Conservation (phyloP, 1,140 invertebrate species). For the Anadara kagoshimensis region DNA sequence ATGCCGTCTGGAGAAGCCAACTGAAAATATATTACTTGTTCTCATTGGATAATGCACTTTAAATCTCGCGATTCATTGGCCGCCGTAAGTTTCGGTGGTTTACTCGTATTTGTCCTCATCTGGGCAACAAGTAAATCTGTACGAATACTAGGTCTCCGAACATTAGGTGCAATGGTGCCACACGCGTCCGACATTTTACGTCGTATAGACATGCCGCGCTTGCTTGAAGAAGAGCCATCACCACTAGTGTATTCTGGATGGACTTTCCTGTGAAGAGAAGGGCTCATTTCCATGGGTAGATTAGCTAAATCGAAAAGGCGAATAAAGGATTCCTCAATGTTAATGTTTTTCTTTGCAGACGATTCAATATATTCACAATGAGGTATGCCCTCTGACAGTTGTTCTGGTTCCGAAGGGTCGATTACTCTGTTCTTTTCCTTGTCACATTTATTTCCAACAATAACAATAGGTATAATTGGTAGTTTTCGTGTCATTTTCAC, state of each 20-base stretch:
- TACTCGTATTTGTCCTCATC: conserved; percentile 68
- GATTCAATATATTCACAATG: conserved; percentile 87
- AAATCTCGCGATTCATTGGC: no score
- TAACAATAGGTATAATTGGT: conserved; percentile 85
- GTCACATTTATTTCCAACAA: conserved; percentile 89
- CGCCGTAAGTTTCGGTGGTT: no score
- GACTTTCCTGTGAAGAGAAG: conserved; percentile 82
- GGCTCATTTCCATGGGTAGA: conserved; percentile 90
- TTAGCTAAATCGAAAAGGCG: conserved; percentile 86
- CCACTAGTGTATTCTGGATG: conserved; percentile 63
- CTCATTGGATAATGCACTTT: no score
- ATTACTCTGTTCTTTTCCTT: conserved; percentile 79
- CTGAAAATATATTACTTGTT: no score
- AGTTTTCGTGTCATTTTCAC: conserved; percentile 8
- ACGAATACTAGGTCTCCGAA: conserved; percentile 86
- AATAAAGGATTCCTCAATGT: conserved; percentile 87
- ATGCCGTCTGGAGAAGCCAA: no score
- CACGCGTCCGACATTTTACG: conserved; percentile 87
- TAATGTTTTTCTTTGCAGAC: conserved; percentile 85
- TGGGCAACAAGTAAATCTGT: conserved; percentile 90
- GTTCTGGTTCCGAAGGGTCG: conserved; percentile 52
- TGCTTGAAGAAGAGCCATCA: conserved; percentile 37
- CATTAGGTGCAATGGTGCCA: conserved; percentile 88
- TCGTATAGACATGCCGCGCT: conserved; percentile 83
- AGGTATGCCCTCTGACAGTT: conserved; percentile 47